These are phyloP conservation scores for Drosophila lowei DNA, from an alignment of 1,140 invertebrate species.

Conservation along the genomic window DNA sequence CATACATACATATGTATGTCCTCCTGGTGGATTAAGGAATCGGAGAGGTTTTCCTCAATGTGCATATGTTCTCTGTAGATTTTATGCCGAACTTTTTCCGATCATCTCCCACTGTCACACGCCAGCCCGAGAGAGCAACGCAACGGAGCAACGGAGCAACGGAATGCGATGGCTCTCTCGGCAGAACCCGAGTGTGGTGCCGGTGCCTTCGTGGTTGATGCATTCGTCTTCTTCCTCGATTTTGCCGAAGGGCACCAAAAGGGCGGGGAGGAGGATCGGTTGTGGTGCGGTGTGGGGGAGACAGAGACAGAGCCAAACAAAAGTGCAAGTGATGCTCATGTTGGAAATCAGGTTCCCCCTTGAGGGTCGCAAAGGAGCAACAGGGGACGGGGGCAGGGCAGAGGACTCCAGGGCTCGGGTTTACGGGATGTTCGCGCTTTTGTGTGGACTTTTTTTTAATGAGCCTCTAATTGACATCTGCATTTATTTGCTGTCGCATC, in stretches of 20 bases:
- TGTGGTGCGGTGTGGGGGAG: background rate
- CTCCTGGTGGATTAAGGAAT: too few species aligned
- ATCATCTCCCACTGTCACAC: too few species aligned
- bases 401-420: slow-evolving; percentile 34
- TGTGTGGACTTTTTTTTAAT: slow-evolving; percentile 75
- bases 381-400: slow-evolving; percentile 35
- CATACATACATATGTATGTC: too few species aligned
- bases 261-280: too few species aligned
- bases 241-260: slow-evolving; percentile 26
- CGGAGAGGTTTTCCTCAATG: too few species aligned
- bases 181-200: slow-evolving; percentile 22
- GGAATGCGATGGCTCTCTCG: background rate
- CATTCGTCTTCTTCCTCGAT: slow-evolving; percentile 43
- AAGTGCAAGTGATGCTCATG: slow-evolving; percentile 82
- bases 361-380: background rate
- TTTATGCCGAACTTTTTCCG: too few species aligned
- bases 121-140: too few species aligned
- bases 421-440: slow-evolving; percentile 37
- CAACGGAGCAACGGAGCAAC: too few species aligned
- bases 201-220: slow-evolving; percentile 36
- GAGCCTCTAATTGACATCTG: slow-evolving; percentile 83
- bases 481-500: slow-evolving; percentile 74
- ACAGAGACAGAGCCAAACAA: slow-evolving; percentile 52
- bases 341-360: slow-evolving; percentile 60
- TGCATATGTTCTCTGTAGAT: too few species aligned